phyloP scores from a whole-genome alignment of 1,140 invertebrate species.

The Sitodiplosis mosellana region DNA sequence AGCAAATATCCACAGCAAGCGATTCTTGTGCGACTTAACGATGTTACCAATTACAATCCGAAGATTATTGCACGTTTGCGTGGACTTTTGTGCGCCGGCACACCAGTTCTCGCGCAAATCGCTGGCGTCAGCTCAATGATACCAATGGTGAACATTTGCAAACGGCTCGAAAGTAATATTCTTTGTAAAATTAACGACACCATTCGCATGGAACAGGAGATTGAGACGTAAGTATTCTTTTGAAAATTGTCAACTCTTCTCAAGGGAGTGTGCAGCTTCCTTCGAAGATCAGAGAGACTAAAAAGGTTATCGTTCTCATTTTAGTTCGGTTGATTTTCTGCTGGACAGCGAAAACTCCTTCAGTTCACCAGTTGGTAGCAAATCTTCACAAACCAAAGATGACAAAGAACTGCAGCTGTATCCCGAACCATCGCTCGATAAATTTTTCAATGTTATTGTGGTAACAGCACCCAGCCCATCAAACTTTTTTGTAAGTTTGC shows the following conservation, averaged over 20 bases:
- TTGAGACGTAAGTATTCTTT: conserved; percentile 16
- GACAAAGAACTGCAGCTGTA: not conserved
- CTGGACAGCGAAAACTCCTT: not conserved
- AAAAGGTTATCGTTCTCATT: too few relatives aligned
- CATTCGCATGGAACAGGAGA: conserved; percentile 17
- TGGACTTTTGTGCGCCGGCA: conserved; percentile 12
- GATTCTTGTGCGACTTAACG: conserved; percentile 14
- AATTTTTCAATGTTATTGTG: not conserved
- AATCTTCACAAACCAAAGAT: too few relatives aligned
- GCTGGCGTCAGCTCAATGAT: not conserved
- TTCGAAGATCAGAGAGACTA: too few relatives aligned
- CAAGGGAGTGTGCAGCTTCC: too few relatives aligned
- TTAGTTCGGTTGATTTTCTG: not conserved
- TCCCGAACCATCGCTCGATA: not conserved
- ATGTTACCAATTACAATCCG: conserved; percentile 14
- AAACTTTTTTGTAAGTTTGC: not conserved
- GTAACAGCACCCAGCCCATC: not conserved
- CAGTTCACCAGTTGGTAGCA: too few relatives aligned
- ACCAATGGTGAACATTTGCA: conserved; percentile 7
- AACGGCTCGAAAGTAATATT: conserved; percentile 10
- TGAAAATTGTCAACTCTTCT: too few relatives aligned
- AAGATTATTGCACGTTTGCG: conserved; percentile 15
- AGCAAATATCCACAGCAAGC: conserved; percentile 17
- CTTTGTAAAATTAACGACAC: conserved; percentile 17
- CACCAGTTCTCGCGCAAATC: conserved; percentile 14